These are phyloP conservation scores for Ariolimax columbianus DNA, from an alignment of 2,888 invertebrate species.

Conservation along the genomic window DNA sequence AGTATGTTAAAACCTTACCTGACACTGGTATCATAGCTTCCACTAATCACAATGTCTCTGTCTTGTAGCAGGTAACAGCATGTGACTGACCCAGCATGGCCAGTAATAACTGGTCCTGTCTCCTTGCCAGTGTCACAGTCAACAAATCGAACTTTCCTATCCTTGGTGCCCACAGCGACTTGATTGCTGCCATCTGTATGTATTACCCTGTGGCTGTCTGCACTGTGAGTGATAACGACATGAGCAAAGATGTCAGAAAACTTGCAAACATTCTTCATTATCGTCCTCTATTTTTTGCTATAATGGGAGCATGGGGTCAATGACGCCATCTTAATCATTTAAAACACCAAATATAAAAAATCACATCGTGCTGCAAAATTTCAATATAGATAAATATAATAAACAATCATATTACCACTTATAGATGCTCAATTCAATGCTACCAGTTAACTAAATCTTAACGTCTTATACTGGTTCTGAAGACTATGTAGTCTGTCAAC, in stretches of 20 bases:
- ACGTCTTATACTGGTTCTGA: too few relatives aligned
- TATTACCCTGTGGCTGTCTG: constrained; percentile 73
- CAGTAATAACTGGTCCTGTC: constrained; percentile 71
- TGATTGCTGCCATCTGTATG: constrained; percentile 75
- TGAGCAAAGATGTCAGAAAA: neutral
- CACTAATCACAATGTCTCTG: constrained; percentile 73
- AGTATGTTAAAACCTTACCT: constrained; percentile 64
- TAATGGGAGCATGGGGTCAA: too few relatives aligned
- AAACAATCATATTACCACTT: too few relatives aligned
- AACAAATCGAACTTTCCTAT: constrained; percentile 70
- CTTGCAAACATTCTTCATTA: neutral
- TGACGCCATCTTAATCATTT: too few relatives aligned
- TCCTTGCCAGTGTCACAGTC: constrained; percentile 69
- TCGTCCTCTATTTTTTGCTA: too few relatives aligned
- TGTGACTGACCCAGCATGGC: constrained; percentile 78
- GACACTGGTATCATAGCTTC: constrained; percentile 79
- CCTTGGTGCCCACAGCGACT: constrained; percentile 76
- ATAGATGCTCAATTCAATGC: too few relatives aligned
- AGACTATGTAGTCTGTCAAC: too few relatives aligned
- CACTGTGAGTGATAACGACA: constrained; percentile 58
- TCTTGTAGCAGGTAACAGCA: constrained; percentile 73
- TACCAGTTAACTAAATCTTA: too few relatives aligned
- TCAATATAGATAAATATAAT: too few relatives aligned
- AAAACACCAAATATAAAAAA: too few relatives aligned
- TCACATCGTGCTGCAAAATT: too few relatives aligned